Conservation (phyloP, 2,888 invertebrate species). For the Papilio protenor region DNA sequence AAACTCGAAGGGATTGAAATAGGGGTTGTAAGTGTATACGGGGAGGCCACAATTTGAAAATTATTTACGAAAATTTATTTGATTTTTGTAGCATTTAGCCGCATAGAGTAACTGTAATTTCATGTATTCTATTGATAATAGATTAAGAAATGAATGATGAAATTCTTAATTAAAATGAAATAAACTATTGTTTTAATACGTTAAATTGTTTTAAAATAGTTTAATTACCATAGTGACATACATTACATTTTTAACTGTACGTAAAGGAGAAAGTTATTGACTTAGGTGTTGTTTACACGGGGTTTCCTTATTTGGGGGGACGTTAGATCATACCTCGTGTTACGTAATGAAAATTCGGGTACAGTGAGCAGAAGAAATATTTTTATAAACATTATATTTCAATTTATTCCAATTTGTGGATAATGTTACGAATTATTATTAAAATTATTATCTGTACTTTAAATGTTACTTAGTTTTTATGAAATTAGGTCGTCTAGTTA, state of each 20-base stretch:
- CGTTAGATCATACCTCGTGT: constrained; percentile 58
- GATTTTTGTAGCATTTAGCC: neutral
- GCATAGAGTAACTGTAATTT: neutral
- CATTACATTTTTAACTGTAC: constrained; percentile 32
- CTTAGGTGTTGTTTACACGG: constrained; percentile 60
- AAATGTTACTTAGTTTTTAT: too few relatives aligned
- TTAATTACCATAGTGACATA: constrained; percentile 8
- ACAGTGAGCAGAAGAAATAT: constrained; percentile 55
- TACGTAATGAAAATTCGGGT: constrained; percentile 56
- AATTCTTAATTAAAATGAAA: constrained; percentile 1
- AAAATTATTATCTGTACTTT: neutral
- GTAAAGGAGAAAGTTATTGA: constrained; percentile 45
- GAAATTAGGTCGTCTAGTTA: too few relatives aligned
- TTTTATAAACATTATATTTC: neutral
- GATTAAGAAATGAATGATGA: neutral
- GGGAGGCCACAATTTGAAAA: neutral
- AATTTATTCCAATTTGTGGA: neutral
- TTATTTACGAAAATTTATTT: neutral
- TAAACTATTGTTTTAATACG: neutral
- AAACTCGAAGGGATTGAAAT: neutral
- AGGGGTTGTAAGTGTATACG: neutral
- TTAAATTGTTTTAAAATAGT: neutral
- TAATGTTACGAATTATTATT: neutral
- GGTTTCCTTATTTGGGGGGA: constrained; percentile 69
- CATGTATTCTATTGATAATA: neutral